These are phyloP conservation scores for Steatornis caripensis DNA, from an alignment of 2,113 vertebrate genomes.

Conservation along the genomic window DNA sequence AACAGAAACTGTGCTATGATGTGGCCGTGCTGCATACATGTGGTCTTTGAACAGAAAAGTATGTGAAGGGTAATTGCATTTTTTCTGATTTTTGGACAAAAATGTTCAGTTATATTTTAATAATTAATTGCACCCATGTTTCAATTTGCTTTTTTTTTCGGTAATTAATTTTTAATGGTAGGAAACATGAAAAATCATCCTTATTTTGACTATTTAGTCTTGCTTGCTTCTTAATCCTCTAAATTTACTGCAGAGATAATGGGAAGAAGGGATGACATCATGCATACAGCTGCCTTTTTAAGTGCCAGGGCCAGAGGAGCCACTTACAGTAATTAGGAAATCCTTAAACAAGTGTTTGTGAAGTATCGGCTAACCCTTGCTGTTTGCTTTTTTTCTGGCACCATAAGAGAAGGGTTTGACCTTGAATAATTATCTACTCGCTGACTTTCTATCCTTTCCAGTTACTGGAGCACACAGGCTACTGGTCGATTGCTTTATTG, in stretches of 20 bases:
- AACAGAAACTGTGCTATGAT: neutral
- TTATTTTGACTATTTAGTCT: conserved; percentile 70
- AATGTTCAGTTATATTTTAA: neutral
- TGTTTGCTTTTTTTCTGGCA: conserved; percentile 86
- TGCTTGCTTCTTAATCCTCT: conserved; percentile 61
- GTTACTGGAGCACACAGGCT: conserved; percentile 75
- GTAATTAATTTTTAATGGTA: neutral
- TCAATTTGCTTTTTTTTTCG: neutral
- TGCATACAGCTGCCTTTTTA: conserved; percentile 85
- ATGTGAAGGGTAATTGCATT: neutral
- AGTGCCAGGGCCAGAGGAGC: conserved; percentile 89
- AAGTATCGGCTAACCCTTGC: conserved; percentile 89
- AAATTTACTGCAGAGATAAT: conserved; percentile 77
- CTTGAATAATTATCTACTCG: conserved; percentile 93
- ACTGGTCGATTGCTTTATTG: conserved; percentile 66
- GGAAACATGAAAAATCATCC: conserved; percentile 21
- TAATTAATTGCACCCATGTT: neutral
- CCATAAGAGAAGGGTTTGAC: conserved; percentile 88
- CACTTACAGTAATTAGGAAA: conserved; percentile 99
- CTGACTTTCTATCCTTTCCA: conserved; percentile 86
- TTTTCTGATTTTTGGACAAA: neutral
- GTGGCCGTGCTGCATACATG: neutral
- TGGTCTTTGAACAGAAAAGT: neutral
- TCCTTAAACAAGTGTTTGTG: conserved; percentile 98
- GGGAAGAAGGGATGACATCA: conserved; percentile 84